Conservation (phyloP, 2,113 vertebrate genomes). For the Melospiza melodia region DNA sequence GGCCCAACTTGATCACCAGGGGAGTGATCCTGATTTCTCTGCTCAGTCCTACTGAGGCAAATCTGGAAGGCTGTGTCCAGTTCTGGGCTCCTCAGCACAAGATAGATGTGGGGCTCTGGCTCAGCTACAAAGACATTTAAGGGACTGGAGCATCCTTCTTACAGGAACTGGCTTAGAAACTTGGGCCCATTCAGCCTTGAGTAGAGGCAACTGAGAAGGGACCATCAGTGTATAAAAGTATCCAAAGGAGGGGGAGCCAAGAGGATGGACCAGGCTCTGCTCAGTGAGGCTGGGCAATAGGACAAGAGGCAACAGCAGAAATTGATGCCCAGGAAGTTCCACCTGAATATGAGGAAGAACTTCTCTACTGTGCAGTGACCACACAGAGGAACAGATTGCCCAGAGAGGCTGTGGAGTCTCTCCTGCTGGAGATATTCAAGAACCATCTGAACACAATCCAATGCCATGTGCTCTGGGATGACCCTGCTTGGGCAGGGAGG, state of each 20-base stretch:
- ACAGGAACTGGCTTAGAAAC: background rate
- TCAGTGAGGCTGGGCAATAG: fast-evolving
- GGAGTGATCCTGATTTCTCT: background rate
- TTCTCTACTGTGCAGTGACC: background rate
- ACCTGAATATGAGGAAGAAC: background rate
- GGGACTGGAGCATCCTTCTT: background rate
- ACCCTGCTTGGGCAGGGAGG: background rate
- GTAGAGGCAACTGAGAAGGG: background rate
- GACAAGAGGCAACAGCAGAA: background rate
- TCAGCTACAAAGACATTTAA: background rate
- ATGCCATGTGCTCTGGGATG: background rate
- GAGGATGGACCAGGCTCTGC: background rate
- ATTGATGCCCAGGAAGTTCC: background rate
- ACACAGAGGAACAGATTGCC: fast-evolving
- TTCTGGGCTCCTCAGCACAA: background rate
- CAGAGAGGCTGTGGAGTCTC: background rate
- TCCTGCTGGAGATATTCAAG: background rate
- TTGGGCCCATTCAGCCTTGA: background rate
- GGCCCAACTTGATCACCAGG: background rate
- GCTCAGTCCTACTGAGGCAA: background rate
- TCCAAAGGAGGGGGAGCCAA: background rate
- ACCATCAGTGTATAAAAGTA: background rate
- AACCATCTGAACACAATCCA: background rate
- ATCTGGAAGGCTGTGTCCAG: background rate
- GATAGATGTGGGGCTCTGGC: fast-evolving